Evolutionary conservation across 1,140 invertebrate genomes (phyloP).

Genomic region (Mizuhopecten yessoensis): DNA sequence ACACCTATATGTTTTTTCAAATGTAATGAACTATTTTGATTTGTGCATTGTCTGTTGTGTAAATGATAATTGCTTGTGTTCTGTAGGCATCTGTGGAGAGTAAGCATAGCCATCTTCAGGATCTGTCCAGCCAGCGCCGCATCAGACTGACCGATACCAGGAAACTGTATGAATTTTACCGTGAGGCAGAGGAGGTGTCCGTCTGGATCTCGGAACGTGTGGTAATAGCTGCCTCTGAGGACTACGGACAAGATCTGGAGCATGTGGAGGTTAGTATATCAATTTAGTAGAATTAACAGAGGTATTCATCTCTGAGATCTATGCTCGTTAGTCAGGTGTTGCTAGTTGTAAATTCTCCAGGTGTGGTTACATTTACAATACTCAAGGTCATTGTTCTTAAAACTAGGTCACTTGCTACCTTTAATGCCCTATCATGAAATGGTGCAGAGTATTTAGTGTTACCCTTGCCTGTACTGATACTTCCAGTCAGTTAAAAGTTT

Average conservation of each 20-base stretch:
- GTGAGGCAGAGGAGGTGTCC: slow-evolving; percentile 98
- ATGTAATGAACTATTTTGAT: not conserved
- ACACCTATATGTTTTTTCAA: no score
- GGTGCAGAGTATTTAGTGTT: no score
- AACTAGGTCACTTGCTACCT: no score
- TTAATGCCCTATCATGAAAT: no score
- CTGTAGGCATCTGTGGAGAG: slow-evolving; percentile 75
- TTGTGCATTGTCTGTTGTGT: not conserved
- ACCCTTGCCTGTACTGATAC: no score
- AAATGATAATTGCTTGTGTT: not conserved
- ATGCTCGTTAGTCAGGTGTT: no score
- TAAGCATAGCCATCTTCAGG: slow-evolving; percentile 79
- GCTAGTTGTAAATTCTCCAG: no score
- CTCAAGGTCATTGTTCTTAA: no score
- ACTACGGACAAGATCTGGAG: slow-evolving; percentile 97
- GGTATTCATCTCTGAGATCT: no score
- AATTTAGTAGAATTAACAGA: no score
- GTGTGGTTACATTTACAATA: no score
- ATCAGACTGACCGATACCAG: slow-evolving; percentile 97
- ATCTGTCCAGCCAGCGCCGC: slow-evolving; percentile 88
- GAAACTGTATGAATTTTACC: slow-evolving; percentile 98
- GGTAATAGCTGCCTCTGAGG: slow-evolving; percentile 97
- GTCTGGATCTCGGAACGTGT: slow-evolving; percentile 99
- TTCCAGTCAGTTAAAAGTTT: no score
- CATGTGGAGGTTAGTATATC: slow-evolving; percentile 97